Evolutionary conservation across 2,797 vertebrate genomes (phyloP), one percentile per base, ranked within the genome.

Genomic region (Oreortyx pictus): DNA sequence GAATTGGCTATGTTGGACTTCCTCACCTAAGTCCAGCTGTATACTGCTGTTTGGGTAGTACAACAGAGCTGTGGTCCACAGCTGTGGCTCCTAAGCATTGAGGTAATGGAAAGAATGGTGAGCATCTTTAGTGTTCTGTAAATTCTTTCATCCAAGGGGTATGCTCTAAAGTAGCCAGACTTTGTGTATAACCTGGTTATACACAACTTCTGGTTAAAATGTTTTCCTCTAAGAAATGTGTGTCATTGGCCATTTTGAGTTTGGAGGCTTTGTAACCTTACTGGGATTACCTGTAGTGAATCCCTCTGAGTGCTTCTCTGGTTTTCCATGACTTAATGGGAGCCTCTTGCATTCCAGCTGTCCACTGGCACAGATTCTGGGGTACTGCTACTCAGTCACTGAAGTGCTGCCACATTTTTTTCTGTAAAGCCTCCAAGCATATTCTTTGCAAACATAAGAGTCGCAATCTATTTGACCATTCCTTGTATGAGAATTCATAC

Each of bases 281-380:
- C 8, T 14, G 22, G 24, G 14, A 20, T 73, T 59, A 14, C 31
- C 35, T 74, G 59, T 57, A 64, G 33, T 73, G 43, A 62, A 33
- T 75, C 54, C 59, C 15, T 61, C 25, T 60, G 47, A 60, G 6
- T 41, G 24, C n/a, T 76, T 60, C 11, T 54, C 39, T 78, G 14
- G 1, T 74, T 57, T 77, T 11, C 8, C 41, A 56, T 70, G 52
- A 41, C 43, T 29, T 73, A 17, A 6, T 0, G 0, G 33, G 33
- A 87, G 5, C 19, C 50, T 23, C 59, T 82, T 82, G 27, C 4
- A 6, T 65, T 75, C 35, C 16, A 8, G 52, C 54, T 88, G 25
- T 6, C 37, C 33, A 6, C 31, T 2, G 3, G 41, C 44, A 52
- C 0, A 0, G 47, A 60, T 54, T 44, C 41, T 35, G 2, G 41